phyloP scores from a whole-genome alignment of 1,140 invertebrate species.

The Gonioctena quinquepunctata region DNA sequence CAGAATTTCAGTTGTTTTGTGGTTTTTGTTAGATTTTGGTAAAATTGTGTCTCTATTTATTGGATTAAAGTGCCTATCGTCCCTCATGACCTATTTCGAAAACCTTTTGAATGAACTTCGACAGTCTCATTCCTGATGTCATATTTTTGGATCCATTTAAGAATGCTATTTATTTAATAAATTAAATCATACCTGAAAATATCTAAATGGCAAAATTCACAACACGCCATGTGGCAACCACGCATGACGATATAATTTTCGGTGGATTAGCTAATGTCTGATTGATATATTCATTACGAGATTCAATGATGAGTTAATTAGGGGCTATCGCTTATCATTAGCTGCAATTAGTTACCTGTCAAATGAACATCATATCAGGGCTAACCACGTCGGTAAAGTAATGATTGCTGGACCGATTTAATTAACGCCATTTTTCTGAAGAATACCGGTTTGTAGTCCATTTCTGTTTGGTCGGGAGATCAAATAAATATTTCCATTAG shows the following conservation, averaged over 20 bases:
- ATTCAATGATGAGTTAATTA: slow-evolving; percentile 18
- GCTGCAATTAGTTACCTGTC: slow-evolving; percentile 32
- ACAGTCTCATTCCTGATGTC: too few relatives aligned
- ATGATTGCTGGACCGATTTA: slow-evolving; percentile 31
- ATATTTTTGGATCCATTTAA: too few relatives aligned
- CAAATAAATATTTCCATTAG: background rate
- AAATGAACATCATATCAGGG: slow-evolving; percentile 26
- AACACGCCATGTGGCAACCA: background rate
- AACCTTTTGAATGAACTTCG: too few relatives aligned
- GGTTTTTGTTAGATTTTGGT: too few relatives aligned
- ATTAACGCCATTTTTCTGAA: slow-evolving; percentile 26
- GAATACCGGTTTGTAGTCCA: background rate
- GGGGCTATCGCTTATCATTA: slow-evolving; percentile 25
- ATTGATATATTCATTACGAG: slow-evolving; percentile 21
- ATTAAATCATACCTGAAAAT: too few relatives aligned
- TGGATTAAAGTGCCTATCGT: too few relatives aligned
- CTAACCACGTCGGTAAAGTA: slow-evolving; percentile 15
- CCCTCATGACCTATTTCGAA: too few relatives aligned
- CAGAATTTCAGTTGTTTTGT: too few relatives aligned
- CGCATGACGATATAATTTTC: slow-evolving; percentile 9
- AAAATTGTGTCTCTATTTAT: too few relatives aligned
- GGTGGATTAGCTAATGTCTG: slow-evolving; percentile 19
- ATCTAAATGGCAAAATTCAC: too few relatives aligned
- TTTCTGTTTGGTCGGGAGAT: background rate
- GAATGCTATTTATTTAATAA: too few relatives aligned